phyloP scores from a whole-genome alignment of 2,888 invertebrate species.

The Isoperla grammatica region DNA sequence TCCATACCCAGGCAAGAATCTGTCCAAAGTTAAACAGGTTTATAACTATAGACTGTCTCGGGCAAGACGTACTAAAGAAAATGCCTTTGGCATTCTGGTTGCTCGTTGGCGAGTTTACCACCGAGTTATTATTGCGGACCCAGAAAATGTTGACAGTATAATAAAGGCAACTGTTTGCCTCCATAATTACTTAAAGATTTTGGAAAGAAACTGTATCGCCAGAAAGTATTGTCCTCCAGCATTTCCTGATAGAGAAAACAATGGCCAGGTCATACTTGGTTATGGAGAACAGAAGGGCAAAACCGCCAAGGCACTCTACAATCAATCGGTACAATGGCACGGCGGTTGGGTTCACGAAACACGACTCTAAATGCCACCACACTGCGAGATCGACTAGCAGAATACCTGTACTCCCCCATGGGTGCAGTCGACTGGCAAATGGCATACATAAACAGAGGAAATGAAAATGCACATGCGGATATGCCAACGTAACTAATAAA shows the following conservation, averaged over 20 bases:
- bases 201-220: background rate
- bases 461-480: too few species aligned
- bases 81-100: conserved; percentile 19
- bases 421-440: too few species aligned
- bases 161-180: conserved; percentile 3
- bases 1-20: conserved; percentile 27
- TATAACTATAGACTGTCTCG: conserved; percentile 15
- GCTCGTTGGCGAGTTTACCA: conserved; percentile 4
- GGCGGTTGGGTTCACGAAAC: too few species aligned
- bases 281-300: background rate
- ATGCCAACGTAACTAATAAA: too few species aligned
- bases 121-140: background rate
- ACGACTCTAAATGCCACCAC: too few species aligned
- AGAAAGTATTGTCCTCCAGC: background rate
- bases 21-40: conserved; percentile 3
- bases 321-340: too few species aligned
- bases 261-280: background rate
- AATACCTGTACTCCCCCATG: too few species aligned
- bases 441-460: too few species aligned
- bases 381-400: too few species aligned
- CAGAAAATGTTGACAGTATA: conserved; percentile 14
- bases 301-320: too few species aligned
- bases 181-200: background rate
- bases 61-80: conserved; percentile 9
- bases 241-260: background rate